Evolutionary conservation across 2,113 vertebrate genomes (phyloP), one percentile per base, ranked within the genome.

Genomic region (Ranitomeya imitator): DNA sequence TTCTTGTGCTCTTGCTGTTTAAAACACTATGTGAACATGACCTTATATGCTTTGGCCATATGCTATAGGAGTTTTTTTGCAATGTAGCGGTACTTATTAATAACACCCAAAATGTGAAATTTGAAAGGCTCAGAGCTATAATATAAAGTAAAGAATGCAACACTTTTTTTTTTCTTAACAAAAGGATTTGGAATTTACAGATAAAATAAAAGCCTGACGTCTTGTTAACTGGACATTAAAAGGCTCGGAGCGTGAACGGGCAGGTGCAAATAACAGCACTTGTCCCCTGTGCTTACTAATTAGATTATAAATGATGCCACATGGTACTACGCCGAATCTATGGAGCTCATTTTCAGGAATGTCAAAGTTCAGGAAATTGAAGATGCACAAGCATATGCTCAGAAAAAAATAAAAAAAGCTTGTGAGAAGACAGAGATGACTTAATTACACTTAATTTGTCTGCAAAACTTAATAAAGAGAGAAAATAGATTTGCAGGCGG

Each of bases 281-380:
- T 57, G 61, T 79, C 85, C 85, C 85, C 67, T 37, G 85, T 79
- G 85, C 55, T 69, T 86, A 69, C 85, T 86, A 86, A 86, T 86
- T 86, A 86, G 85, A 86, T 86, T 67, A 86, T 86, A 86, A 86
- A 86, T 86, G 77, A 86, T 86, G 79, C 76, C 85, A 86, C 74
- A 86, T 86, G 85, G 85, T 86, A 86, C 77, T 57, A 80, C 51
- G 61, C 60, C 26, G 77, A 78, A 79, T 69, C 85, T 67, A 86
- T 86, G 74, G 61, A 79, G 77, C 76, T 86, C 60, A 86, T 86
- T 86, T 86, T 79, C 85, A 79, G 77, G 18, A 67, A 86, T 79
- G 85, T 61, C 85, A 79, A 86, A 86, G 85, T 54, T 86, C 85
- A 78, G 51, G 55, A 79, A 79, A 86, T 86, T 86, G 63, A 86